A percentile compares a stretch with the other conserved stretches of the same genome.
Evolutionary conservation across 2,888 invertebrate genomes (phyloP).

Genomic region (Andrena chrysosceles): DNA sequence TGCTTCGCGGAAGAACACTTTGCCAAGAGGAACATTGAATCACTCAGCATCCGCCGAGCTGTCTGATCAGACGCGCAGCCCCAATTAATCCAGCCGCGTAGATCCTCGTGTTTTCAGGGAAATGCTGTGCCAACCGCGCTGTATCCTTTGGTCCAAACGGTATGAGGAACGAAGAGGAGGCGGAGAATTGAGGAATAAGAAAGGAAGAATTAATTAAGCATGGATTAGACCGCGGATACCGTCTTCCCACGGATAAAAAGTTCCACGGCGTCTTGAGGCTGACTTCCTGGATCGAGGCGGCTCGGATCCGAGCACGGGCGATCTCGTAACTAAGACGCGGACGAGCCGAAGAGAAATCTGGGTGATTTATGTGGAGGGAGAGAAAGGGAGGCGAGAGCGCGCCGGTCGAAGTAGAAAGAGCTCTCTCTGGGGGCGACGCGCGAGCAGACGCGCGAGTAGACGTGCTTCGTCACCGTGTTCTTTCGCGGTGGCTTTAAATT

Average conservation of each 20-base stretch:
- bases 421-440: conserved; percentile 41
- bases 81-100: conserved; percentile 17
- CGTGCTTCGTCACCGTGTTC: conserved; percentile 74
- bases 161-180: background rate
- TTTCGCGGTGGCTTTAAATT: conserved; percentile 78
- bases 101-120: background rate
- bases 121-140: background rate
- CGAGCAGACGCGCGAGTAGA: conserved; percentile 34
- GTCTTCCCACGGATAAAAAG: conserved; percentile 62
- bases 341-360: conserved; percentile 69
- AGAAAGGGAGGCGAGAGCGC: conserved; percentile 40
- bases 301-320: conserved; percentile 34
- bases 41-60: background rate
- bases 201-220: conserved; percentile 52
- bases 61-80: conserved; percentile 10
- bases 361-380: conserved; percentile 68
- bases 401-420: conserved; percentile 37
- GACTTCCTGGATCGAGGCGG: conserved; percentile 63
- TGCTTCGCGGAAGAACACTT: background rate
- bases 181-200: background rate
- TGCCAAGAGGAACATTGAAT: background rate
- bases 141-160: background rate
- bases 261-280: conserved; percentile 44
- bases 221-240: conserved; percentile 33
- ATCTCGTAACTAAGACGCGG: conserved; percentile 66